These are phyloP conservation scores for Zaprionus ghesquierei DNA, from an alignment of 1,140 invertebrate genomes.

Conservation along the genomic window DNA sequence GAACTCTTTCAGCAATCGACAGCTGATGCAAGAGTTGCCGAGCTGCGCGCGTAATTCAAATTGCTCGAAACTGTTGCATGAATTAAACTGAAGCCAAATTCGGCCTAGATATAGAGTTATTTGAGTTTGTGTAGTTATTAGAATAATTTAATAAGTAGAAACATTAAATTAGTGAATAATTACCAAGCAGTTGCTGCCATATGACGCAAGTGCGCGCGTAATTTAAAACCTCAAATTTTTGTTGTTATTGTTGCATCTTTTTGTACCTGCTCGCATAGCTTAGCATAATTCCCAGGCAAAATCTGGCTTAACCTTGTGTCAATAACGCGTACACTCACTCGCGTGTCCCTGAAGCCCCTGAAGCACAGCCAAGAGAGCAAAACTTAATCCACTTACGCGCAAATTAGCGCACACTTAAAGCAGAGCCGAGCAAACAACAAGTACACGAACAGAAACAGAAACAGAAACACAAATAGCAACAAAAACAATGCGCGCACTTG, in stretches of 20 bases:
- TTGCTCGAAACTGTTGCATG: neutral
- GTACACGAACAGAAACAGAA: too few species aligned
- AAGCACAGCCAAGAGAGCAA: slow-evolving; percentile 3
- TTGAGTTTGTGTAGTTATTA: neutral
- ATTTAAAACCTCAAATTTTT: neutral
- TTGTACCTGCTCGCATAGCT: slow-evolving; percentile 2
- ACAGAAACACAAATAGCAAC: neutral
- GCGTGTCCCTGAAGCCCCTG: slow-evolving; percentile 29
- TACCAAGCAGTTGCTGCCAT: too few species aligned
- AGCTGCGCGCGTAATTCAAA: neutral
- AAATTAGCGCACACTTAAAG: slow-evolving; percentile 32
- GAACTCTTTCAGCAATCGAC: neutral
- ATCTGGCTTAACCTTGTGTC: slow-evolving; percentile 24
- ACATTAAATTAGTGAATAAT: too few species aligned
- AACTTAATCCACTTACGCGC: slow-evolving; percentile 38
- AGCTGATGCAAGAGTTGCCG: neutral
- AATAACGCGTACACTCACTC: slow-evolving; percentile 9
- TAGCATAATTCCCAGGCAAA: neutral
- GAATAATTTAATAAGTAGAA: neutral
- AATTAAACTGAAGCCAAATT: too few species aligned
- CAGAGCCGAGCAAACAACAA: slow-evolving; percentile 21
- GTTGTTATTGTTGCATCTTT: neutral
- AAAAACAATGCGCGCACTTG: neutral
- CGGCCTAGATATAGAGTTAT: neutral
- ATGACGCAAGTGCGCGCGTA: neutral